These are phyloP conservation scores for Troilus luridus DNA, from an alignment of 2,888 invertebrate genomes.

Conservation along the genomic window DNA sequence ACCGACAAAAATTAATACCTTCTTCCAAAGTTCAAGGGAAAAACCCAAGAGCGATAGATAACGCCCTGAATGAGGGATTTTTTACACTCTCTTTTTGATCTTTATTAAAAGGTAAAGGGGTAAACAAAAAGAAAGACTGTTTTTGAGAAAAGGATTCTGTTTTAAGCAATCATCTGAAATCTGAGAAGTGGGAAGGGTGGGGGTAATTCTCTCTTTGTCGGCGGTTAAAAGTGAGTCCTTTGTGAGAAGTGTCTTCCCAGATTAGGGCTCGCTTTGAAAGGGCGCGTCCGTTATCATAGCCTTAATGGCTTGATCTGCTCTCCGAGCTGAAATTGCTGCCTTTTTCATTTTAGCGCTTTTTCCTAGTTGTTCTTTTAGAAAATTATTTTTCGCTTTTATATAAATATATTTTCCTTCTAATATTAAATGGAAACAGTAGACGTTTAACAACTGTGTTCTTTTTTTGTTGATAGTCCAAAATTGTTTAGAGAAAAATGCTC, in stretches of 20 bases:
- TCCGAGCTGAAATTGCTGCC: conserved; percentile 31
- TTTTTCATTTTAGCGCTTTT: not conserved
- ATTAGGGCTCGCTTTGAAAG: conserved; percentile 20
- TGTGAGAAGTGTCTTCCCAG: conserved; percentile 33
- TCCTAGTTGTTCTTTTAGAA: conserved; percentile 15
- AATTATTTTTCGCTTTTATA: not conserved
- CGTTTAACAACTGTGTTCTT: too few relatives aligned
- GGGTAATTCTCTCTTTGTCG: conserved; percentile 39
- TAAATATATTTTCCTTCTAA: too few relatives aligned
- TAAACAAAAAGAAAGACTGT: conserved; percentile 36
- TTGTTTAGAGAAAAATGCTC: too few relatives aligned
- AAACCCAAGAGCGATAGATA: conserved; percentile 3
- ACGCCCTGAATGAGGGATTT: conserved; percentile 3
- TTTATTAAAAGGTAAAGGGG: conserved; percentile 42
- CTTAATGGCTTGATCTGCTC: conserved; percentile 42
- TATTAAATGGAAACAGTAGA: too few relatives aligned
- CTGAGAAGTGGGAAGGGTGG: not conserved
- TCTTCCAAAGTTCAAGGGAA: not conserved
- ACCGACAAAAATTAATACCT: not conserved
- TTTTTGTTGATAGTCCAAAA: too few relatives aligned
- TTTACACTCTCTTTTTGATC: conserved; percentile 7
- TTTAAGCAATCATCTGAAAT: conserved; percentile 46
- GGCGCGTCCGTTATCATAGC: conserved; percentile 40
- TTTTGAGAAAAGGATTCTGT: conserved; percentile 44
- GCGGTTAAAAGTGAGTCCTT: conserved; percentile 45